Evolutionary conservation across 2,888 invertebrate species (phyloP), one percentile per base, ranked within the genome.

Genomic region (Zootermopsis nevadensis): DNA sequence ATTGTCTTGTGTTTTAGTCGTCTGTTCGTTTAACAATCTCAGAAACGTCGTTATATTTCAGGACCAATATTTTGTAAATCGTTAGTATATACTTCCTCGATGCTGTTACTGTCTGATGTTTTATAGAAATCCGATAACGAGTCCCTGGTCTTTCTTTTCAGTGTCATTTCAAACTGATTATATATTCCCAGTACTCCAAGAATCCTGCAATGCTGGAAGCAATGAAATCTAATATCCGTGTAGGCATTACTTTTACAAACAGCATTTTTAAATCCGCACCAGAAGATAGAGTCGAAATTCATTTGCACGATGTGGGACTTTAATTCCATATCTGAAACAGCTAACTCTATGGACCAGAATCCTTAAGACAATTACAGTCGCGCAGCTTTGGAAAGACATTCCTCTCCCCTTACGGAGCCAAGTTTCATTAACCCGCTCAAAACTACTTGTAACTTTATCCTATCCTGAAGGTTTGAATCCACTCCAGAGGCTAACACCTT

Each of bases 101-200:
- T 66, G 66, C 27, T 33, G 69, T 19, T 33, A 69, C 19, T 31
- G 69, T 69, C 33, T 69, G 66, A 27, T 66, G 1, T 66, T 1
- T 3, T 69, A 69, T 33, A 33, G 69, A 31, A 69, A 31, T 33
- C 69, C 69, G 69, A 69, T 69, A 69, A 69, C 33, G 69, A 69
- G 69, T 2, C 33, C 19, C 6, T 6, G 33, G 33, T 15, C 69
- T 3, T 69, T 31, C 69, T 69, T 69, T 33, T 33, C 69, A 69
- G 69, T 33, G 22, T 33, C 69, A 69, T 69, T 31, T 69, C 33
- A 69, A 69, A 60, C 12, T 60, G 60, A 27, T 60, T 60, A 27
- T n/a, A n/a, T 60, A 33, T 69, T 33, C 69, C 69, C 69, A 33
- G 22, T 33, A 30, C 4, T 27, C 19, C 33, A 33, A 33, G 33